These are phyloP conservation scores for Columbina picui DNA, from an alignment of 2,113 vertebrate species.

Conservation along the genomic window DNA sequence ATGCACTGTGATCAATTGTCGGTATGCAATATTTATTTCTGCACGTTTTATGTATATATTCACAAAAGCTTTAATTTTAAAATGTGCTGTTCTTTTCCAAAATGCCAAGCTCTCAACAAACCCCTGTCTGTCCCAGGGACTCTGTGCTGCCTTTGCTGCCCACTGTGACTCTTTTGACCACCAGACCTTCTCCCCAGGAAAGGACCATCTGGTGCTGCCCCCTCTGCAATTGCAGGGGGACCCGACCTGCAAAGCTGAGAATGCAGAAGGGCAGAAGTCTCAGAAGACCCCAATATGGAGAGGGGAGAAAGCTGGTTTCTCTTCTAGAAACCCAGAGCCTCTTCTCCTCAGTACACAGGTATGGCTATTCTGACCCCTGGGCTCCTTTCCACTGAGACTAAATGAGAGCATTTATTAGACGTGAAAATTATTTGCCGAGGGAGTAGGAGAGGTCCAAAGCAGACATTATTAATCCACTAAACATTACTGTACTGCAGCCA, in stretches of 20 bases:
- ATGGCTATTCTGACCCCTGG: constrained; percentile 29
- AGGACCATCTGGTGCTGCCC: accelerated
- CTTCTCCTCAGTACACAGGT: not conserved
- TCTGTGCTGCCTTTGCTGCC: not conserved
- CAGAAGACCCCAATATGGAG: not conserved
- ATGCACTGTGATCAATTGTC: not conserved
- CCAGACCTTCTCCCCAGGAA: not conserved
- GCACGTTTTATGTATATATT: not conserved
- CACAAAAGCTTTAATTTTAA: not conserved
- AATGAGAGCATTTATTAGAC: not conserved
- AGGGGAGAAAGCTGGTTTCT: not conserved
- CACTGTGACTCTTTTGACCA: not conserved
- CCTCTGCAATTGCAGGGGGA: not conserved
- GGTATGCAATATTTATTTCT: not conserved
- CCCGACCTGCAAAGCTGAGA: not conserved
- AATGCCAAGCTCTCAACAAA: not conserved
- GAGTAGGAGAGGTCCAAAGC: constrained; percentile 31
- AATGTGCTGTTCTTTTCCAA: not conserved
- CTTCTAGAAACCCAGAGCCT: not conserved
- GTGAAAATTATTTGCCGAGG: constrained; percentile 3
- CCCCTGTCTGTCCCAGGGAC: not conserved
- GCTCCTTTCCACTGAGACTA: not conserved
- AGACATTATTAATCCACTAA: constrained; percentile 38
- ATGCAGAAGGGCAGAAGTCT: not conserved
- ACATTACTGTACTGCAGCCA: not conserved